Evolutionary conservation across 2,888 invertebrate genomes (phyloP).

Genomic region (Spilarctia lutea): DNA sequence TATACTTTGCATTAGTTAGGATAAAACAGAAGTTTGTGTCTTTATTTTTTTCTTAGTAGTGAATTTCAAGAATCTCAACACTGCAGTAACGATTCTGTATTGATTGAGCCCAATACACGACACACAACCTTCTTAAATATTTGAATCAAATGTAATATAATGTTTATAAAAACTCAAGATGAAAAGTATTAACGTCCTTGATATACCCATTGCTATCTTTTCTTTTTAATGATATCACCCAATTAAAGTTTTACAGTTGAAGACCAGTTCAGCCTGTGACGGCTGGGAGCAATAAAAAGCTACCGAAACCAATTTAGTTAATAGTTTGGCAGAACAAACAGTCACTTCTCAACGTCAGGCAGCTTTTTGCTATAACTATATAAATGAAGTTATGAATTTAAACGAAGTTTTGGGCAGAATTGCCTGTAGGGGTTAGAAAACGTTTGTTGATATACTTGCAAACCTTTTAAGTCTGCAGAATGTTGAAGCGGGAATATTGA

Average conservation of each 20-base stretch:
- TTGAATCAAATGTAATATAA: too few relatives aligned
- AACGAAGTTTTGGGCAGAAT: neutral
- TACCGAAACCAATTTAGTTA: constrained; percentile 36
- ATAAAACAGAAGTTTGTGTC: neutral
- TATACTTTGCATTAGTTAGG: too few relatives aligned
- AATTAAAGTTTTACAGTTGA: constrained; percentile 6
- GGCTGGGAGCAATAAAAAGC: constrained; percentile 18
- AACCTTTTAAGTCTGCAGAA: neutral
- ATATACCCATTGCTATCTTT: neutral
- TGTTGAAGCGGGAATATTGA: neutral
- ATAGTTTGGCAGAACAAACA: constrained; percentile 40
- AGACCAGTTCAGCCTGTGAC: constrained; percentile 5
- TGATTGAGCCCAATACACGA: too few relatives aligned
- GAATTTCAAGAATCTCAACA: too few relatives aligned
- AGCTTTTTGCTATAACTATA: constrained; percentile 21
- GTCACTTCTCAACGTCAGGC: constrained; percentile 21
- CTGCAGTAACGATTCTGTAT: too few relatives aligned
- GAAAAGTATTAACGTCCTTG: neutral
- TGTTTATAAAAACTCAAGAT: neutral
- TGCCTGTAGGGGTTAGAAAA: neutral
- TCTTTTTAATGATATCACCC: neutral
- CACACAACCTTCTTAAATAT: too few relatives aligned
- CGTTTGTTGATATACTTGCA: neutral
- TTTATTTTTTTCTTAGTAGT: too few relatives aligned
- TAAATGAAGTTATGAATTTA: constrained; percentile 6